Percentiles rank a stretch among this genome's conserved stretches.
phyloP scores from a whole-genome alignment of 1,140 invertebrate genomes.

The Dolichoris vasculosae region DNA sequence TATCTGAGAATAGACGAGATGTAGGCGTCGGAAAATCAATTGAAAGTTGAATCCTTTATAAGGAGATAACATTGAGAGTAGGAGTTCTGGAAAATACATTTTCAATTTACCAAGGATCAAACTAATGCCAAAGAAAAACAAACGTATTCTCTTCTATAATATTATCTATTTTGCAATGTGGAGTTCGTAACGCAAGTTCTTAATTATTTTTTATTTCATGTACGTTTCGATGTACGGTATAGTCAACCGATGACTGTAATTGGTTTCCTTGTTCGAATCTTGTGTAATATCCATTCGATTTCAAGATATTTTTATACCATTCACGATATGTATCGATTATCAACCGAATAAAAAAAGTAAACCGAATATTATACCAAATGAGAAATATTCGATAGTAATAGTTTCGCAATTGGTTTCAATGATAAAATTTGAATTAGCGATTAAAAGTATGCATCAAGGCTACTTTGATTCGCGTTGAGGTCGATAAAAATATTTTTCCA shows the following conservation, averaged over 20 bases:
- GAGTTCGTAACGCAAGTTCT: not conserved
- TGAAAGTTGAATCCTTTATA: not conserved
- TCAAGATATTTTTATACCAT: too few species aligned
- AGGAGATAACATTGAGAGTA: not conserved
- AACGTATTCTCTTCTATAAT: not conserved
- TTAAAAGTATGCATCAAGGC: too few species aligned
- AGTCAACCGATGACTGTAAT: not conserved
- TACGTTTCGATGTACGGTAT: not conserved
- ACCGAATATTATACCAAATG: too few species aligned
- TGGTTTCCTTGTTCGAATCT: too few species aligned
- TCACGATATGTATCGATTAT: too few species aligned
- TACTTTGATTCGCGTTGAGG: too few species aligned
- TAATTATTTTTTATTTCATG: not conserved
- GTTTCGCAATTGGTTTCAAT: too few species aligned
- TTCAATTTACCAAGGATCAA: not conserved
- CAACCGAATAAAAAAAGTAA: too few species aligned
- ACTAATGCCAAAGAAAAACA: not conserved
- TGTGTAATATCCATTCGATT: too few species aligned
- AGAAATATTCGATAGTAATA: too few species aligned
- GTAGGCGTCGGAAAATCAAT: not conserved
- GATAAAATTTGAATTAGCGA: too few species aligned
- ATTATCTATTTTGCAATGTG: not conserved
- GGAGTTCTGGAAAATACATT: slow-evolving; percentile 15
- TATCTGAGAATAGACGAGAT: not conserved
- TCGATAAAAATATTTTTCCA: too few species aligned